These are phyloP conservation scores for Rhinichthys osculus DNA, from an alignment of 2,797 vertebrate species.

Conservation along the genomic window DNA sequence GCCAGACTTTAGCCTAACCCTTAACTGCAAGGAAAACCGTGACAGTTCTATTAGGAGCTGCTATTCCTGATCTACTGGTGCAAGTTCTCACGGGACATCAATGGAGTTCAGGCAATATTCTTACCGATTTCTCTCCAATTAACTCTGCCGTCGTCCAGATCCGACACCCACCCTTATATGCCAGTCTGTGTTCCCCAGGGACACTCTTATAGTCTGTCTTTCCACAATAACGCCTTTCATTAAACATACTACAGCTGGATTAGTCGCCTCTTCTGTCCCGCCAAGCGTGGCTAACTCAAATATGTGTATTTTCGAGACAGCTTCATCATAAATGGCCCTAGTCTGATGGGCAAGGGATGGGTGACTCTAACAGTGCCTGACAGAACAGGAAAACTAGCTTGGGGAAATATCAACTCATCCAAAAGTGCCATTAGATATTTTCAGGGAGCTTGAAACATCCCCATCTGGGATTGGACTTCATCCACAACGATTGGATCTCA, in stretches of 20 bases:
- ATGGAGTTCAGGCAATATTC: conserved; percentile 33
- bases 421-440: conserved; percentile 15
- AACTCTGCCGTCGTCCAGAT: conserved; percentile 34
- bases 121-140: conserved; percentile 50
- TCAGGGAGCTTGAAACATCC: background rate
- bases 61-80: background rate
- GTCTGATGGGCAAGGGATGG: background rate
- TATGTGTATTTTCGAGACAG: conserved; percentile 17
- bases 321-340: conserved; percentile 14
- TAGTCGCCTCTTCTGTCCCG: conserved; percentile 4
- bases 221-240: conserved; percentile 30
- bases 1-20: background rate
- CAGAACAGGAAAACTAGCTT: background rate
- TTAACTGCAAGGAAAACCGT: background rate
- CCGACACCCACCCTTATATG: conserved; percentile 41
- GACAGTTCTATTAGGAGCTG: conserved; percentile 35
- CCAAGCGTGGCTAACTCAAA: conserved; percentile 8
- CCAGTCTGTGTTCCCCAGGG: conserved; percentile 28
- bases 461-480: background rate
- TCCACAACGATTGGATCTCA: background rate
- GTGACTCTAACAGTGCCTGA: conserved; percentile 38
- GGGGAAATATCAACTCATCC: conserved; percentile 31
- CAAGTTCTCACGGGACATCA: conserved; percentile 38
- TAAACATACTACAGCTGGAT: conserved; percentile 35
- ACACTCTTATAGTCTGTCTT: conserved; percentile 28